Conservation (phyloP, 2,113 vertebrate genomes). For the Lophura nycthemera region DNA sequence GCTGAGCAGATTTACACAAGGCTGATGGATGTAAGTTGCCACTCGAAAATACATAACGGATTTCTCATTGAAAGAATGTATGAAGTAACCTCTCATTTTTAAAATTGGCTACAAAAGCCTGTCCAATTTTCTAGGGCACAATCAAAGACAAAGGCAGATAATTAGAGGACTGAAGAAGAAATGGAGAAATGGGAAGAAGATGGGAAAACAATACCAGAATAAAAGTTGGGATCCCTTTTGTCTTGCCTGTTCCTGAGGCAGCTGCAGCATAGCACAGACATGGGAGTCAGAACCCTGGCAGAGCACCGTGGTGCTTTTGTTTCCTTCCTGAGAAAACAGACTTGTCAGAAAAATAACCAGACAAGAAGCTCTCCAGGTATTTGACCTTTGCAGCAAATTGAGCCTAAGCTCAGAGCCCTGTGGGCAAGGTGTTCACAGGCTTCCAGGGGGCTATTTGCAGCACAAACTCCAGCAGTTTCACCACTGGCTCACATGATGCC, state of each 20-base stretch:
- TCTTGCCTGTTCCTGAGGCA: not conserved
- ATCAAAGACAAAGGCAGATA: conserved; percentile 1
- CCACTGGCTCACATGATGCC: accelerated
- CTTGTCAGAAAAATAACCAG: not conserved
- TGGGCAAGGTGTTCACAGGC: not conserved
- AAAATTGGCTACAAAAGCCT: not conserved
- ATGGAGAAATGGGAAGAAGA: not conserved
- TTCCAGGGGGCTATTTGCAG: not conserved
- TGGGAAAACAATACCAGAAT: not conserved
- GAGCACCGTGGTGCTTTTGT: not conserved
- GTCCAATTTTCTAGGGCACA: not conserved
- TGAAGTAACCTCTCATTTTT: not conserved
- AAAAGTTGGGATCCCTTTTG: not conserved
- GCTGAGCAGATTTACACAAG: not conserved
- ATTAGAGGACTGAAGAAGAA: not conserved
- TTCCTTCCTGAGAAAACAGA: not conserved
- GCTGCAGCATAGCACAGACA: not conserved
- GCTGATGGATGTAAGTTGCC: not conserved
- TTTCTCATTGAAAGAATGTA: not conserved
- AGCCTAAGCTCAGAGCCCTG: not conserved
- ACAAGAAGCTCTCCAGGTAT: not conserved
- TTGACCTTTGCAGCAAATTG: not conserved
- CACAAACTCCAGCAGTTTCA: not conserved
- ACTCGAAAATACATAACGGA: not conserved
- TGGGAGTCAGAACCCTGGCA: conserved; percentile 26